Conservation (phyloP, 2,113 vertebrate genomes). For the Emberiza fucata region DNA sequence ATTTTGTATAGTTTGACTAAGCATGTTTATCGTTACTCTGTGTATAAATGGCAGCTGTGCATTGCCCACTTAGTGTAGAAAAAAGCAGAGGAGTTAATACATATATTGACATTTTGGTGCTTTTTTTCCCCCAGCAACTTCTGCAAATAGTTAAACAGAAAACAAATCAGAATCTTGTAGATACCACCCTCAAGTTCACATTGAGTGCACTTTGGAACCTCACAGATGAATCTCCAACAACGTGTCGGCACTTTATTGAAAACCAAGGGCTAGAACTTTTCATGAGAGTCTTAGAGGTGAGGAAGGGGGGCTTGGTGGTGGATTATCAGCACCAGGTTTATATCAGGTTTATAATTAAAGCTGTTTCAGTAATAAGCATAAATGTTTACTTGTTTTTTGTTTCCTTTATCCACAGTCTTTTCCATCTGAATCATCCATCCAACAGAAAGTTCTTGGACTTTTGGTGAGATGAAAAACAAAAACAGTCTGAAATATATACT, state of each 20-base stretch:
- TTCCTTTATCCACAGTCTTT: slow-evolving; percentile 83
- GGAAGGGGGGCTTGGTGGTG: background rate
- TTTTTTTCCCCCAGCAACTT: slow-evolving; percentile 81
- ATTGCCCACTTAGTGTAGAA: background rate
- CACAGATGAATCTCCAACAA: slow-evolving; percentile 98
- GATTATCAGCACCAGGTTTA: background rate
- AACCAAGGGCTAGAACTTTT: slow-evolving; percentile 97
- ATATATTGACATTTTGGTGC: background rate
- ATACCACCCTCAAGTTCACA: slow-evolving; percentile 97
- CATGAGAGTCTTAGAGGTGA: slow-evolving; percentile 96
- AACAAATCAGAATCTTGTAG: slow-evolving; percentile 90
- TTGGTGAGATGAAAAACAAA: slow-evolving; percentile 80
- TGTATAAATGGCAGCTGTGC: background rate
- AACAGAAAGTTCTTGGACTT: slow-evolving; percentile 97
- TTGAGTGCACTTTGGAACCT: slow-evolving; percentile 98
- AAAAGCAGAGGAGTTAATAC: background rate
- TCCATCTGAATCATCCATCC: slow-evolving; percentile 94
- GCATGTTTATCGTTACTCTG: background rate
- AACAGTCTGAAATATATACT: background rate
- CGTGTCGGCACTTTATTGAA: slow-evolving; percentile 97
- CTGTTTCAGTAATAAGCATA: background rate
- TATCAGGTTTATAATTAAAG: background rate
- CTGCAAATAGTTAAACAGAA: slow-evolving; percentile 98
- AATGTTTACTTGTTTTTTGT: background rate
- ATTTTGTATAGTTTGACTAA: background rate